Percentiles rank a stretch among this genome's conserved stretches.
Evolutionary conservation across 2,888 invertebrate species (phyloP).

Genomic region (Vesta saturnalis): DNA sequence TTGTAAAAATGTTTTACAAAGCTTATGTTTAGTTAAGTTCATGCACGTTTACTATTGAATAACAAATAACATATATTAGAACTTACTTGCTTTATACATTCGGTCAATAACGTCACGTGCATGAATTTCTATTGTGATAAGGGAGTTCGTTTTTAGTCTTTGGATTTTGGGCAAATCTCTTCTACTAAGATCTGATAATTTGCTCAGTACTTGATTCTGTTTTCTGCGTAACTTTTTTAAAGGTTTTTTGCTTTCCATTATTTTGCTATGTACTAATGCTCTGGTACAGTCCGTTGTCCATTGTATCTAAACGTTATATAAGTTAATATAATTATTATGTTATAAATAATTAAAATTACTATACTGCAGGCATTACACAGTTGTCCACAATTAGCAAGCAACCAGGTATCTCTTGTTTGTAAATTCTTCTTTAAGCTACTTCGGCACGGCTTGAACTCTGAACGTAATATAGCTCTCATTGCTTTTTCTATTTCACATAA

Average conservation of each 20-base stretch:
- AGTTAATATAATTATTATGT: not conserved
- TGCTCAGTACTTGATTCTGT: slow-evolving; percentile 77
- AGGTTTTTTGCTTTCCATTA: slow-evolving; percentile 81
- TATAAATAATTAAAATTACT: slow-evolving; percentile 59
- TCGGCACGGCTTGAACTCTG: slow-evolving; percentile 72
- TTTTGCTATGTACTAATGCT: slow-evolving; percentile 78
- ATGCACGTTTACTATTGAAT: too few relatives aligned
- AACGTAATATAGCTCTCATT: slow-evolving; percentile 70
- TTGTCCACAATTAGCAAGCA: slow-evolving; percentile 87
- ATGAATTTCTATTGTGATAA: slow-evolving; percentile 91
- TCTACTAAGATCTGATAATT: slow-evolving; percentile 82
- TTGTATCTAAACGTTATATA: slow-evolving; percentile 72
- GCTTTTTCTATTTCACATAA: slow-evolving; percentile 74
- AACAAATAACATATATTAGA: too few relatives aligned
- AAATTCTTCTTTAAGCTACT: slow-evolving; percentile 78
- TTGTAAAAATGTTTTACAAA: too few relatives aligned
- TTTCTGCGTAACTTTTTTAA: slow-evolving; percentile 83
- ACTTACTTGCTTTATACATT: slow-evolving; percentile 81
- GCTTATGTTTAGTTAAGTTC: too few relatives aligned
- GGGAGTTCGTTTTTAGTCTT: slow-evolving; percentile 82
- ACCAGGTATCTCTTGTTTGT: slow-evolving; percentile 85
- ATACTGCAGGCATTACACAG: slow-evolving; percentile 87
- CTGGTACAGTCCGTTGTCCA: slow-evolving; percentile 91
- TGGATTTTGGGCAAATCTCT: slow-evolving; percentile 79
- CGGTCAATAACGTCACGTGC: slow-evolving; percentile 89